Conservation (phyloP, 2,888 invertebrate species). For the Epinotia ramella region DNA sequence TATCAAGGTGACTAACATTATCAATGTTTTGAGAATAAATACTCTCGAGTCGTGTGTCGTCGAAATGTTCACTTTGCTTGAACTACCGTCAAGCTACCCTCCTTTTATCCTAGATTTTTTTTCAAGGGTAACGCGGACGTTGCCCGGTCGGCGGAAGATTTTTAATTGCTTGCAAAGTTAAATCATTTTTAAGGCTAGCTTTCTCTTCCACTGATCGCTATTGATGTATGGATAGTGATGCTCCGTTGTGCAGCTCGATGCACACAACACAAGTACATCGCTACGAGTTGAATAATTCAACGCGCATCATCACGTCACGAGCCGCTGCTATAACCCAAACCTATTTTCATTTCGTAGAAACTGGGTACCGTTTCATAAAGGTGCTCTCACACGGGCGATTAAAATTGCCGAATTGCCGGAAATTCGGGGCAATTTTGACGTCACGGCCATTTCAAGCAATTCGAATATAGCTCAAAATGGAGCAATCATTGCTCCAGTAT, state of each 20-base stretch:
- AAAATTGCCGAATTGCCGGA: too few species aligned
- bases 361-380: constrained; percentile 49
- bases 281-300: constrained; percentile 74
- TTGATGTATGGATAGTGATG: constrained; percentile 63
- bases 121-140: neutral
- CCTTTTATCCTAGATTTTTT: neutral
- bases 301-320: constrained; percentile 49
- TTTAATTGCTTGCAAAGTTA: neutral
- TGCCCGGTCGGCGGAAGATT: neutral
- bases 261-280: constrained; percentile 57
- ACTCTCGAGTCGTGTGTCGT: neutral
- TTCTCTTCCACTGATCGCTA: constrained; percentile 45
- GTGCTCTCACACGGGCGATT: too few species aligned
- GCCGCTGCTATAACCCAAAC: constrained; percentile 56
- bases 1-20: neutral
- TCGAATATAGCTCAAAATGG: too few species aligned
- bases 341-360: constrained; percentile 71
- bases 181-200: constrained; percentile 15
- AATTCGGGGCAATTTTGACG: too few species aligned
- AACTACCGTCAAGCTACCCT: neutral
- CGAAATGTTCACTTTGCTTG: too few species aligned
- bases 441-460: too few species aligned
- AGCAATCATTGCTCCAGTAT: too few species aligned
- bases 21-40: neutral
- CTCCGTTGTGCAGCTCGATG: constrained; percentile 45